These are phyloP conservation scores for Cremastobaeus sp. DNA, from an alignment of 2,888 invertebrate species.

Conservation along the genomic window DNA sequence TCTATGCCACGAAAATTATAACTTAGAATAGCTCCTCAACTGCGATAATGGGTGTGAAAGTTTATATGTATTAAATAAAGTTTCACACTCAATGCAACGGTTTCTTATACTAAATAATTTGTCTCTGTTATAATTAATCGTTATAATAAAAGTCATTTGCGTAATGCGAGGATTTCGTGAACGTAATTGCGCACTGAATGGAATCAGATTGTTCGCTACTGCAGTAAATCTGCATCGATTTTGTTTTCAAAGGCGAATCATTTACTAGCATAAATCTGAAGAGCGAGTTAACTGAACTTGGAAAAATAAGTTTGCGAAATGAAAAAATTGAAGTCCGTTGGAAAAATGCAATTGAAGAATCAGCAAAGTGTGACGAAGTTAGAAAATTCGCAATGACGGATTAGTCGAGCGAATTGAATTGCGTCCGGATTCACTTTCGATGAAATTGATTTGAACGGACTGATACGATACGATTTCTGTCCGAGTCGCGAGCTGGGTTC, in stretches of 20 bases:
- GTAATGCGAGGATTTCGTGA: constrained; percentile 52
- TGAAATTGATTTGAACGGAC: constrained; percentile 31
- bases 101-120: constrained; percentile 32
- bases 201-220: too few relatives aligned
- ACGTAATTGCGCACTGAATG: constrained; percentile 20
- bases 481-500: constrained; percentile 55
- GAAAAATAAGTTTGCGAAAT: too few relatives aligned
- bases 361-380: too few relatives aligned
- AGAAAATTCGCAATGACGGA: background rate
- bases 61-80: constrained; percentile 37
- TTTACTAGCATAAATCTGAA: too few relatives aligned
- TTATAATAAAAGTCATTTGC: constrained; percentile 49
- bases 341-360: too few relatives aligned
- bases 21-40: constrained; percentile 26
- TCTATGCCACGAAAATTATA: too few relatives aligned
- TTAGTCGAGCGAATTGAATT: constrained; percentile 7
- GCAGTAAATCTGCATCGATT: too few relatives aligned
- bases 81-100: constrained; percentile 41
- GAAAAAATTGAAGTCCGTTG: too few relatives aligned
- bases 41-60: constrained; percentile 47
- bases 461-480: constrained; percentile 29
- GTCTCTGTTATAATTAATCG: constrained; percentile 40
- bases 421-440: constrained; percentile 39
- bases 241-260: too few relatives aligned
- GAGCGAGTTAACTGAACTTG: too few relatives aligned